Percentiles rank a stretch among this genome's conserved stretches.
Conservation (phyloP, 1,140 invertebrate species). For the Octopus sinensis region DNA sequence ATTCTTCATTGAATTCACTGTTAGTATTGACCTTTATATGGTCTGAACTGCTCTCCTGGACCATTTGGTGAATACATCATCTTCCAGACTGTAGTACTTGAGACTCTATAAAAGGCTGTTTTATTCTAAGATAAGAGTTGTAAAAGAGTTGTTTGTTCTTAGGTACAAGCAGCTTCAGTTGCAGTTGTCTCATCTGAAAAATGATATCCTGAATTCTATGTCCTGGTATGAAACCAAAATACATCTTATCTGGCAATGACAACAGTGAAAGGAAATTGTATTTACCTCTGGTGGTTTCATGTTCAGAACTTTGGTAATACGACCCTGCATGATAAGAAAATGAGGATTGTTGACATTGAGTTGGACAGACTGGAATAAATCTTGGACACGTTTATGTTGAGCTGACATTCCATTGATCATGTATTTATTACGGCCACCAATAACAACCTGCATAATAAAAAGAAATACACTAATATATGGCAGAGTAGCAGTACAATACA, state of each 20-base stretch:
- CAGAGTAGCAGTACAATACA: neutral
- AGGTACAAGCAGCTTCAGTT: no score
- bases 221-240: no score
- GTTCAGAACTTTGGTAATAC: constrained; percentile 97
- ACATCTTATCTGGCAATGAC: neutral
- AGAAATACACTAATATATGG: neutral
- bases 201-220: no score
- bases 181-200: no score
- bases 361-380: constrained; percentile 94
- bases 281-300: constrained; percentile 94
- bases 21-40: no score
- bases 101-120: no score
- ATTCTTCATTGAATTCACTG: no score
- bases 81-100: no score
- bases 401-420: constrained; percentile 91
- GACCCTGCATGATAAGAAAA: constrained; percentile 99
- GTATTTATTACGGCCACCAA: constrained; percentile 79
- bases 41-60: no score
- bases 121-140: no score
- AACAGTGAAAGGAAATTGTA: neutral
- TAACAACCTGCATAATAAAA: constrained; percentile 60
- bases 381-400: constrained; percentile 83
- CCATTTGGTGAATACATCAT: no score
- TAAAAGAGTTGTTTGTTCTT: no score
- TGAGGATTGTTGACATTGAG: constrained; percentile 99